Evolutionary conservation across 2,888 invertebrate species (phyloP), one percentile per base, ranked within the genome.

Genomic region (Papilio gigon): DNA sequence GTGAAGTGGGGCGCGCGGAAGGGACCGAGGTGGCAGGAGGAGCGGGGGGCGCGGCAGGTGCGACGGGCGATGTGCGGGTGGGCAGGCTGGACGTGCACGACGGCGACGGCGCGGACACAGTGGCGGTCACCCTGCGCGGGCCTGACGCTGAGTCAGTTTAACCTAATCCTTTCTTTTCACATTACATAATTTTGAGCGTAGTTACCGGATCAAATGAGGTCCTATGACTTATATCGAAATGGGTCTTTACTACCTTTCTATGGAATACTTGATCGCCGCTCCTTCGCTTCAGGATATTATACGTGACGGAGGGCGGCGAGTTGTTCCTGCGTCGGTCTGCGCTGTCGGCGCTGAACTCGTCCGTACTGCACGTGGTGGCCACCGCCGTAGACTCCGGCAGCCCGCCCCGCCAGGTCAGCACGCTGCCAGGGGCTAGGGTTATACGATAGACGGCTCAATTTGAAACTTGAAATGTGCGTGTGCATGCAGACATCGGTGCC

Each of bases 61-160:
- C 4, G 14, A 75, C 83, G 80, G 80, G 81, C 89, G 90, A 86
- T 75, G 83, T 87, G 75, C 83, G 81, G 80, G 81, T 90, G 90
- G 87, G 97, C 93, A 93, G 93, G 75, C 94, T 98, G 30, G 96
- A 97, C 84, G 97, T 96, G n/a, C 96, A 95, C 25, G 98, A 98
- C 84, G 97, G 97, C 0, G 98, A 98, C 87, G 92, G 93, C 68
- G 95, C 94, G 1, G 97, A 98, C 82, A 91, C 92, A 68, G 93
- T 98, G 30, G 93, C 94, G 11, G 89, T 98, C n/a, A 94, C 94
- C 0, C 88, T 98, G 14, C 87, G 94, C 67, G 96, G 96, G 0
- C 93, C 95, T 4, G 94, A 95, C 75, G 94, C 96, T 0, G 93
- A 90, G 95, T 95, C 78, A 75, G 78, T 37, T 14, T 1, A 9